phyloP scores from a whole-genome alignment of 2,797 vertebrate genomes.

The Neosilurus hyrtlii region DNA sequence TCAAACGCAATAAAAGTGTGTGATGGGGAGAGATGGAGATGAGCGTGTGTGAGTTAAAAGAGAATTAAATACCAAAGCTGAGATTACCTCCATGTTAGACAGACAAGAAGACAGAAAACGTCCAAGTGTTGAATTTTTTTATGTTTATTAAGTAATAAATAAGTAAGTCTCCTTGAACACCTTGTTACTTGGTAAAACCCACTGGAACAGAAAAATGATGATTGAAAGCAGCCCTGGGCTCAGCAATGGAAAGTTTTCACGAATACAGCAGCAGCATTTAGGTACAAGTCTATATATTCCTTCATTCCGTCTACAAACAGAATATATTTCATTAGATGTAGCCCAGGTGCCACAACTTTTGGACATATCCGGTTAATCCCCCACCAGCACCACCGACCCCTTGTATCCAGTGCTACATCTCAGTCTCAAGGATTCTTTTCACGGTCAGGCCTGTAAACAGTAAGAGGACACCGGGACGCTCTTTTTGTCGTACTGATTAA shows the following conservation, averaged over 20 bases:
- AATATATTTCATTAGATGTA: not conserved
- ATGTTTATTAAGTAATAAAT: not conserved
- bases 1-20: slow-evolving; percentile 4
- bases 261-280: not conserved
- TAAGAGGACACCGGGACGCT: slow-evolving; percentile 15
- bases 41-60: slow-evolving; percentile 1
- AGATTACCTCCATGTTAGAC: not conserved
- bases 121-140: not conserved
- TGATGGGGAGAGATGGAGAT: slow-evolving; percentile 17
- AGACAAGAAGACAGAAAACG: not conserved
- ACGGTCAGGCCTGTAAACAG: not conserved
- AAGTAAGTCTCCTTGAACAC: not conserved
- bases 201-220: not conserved
- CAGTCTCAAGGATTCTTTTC: not conserved
- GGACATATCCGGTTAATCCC: no score
- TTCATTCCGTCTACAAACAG: not conserved
- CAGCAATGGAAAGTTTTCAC: not conserved
- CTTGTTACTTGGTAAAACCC: not conserved
- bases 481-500: slow-evolving; percentile 35
- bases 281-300: no score
- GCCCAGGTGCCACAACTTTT: not conserved
- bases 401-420: not conserved
- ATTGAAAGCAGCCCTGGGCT: not conserved
- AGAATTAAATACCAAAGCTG: not conserved
- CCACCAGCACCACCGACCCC: not conserved